Conservation (phyloP, 1,140 invertebrate genomes). For the Lasaia peninsularis region DNA sequence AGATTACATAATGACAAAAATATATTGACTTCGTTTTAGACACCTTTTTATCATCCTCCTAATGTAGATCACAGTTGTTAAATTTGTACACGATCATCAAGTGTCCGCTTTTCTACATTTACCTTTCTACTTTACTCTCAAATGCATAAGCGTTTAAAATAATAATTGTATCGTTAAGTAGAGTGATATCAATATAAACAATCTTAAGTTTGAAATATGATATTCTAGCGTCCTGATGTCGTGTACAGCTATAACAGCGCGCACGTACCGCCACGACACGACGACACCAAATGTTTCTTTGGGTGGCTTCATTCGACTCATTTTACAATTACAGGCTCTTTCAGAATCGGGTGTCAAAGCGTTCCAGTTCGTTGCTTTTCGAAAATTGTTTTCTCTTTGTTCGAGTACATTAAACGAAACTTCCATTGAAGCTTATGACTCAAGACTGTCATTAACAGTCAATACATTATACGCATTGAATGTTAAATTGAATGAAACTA, state of each 20-base stretch:
- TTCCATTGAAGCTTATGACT: background rate
- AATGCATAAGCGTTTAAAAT: no score
- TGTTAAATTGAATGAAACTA: constrained; percentile 1
- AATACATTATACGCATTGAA: constrained; percentile 14
- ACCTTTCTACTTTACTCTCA: no score
- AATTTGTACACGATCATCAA: no score
- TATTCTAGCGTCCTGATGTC: background rate
- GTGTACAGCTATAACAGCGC: background rate
- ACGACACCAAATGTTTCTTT: constrained; percentile 33
- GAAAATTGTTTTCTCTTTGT: background rate
- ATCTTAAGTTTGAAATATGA: no score
- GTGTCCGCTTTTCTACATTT: no score
- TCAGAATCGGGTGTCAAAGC: constrained; percentile 48
- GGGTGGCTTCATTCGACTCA: constrained; percentile 40
- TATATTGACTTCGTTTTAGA: no score
- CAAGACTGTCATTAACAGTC: background rate
- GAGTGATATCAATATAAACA: no score
- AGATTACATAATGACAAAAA: no score
- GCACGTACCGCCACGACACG: no score
- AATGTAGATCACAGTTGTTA: no score
- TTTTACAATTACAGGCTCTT: constrained; percentile 51
- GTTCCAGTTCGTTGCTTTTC: constrained; percentile 10
- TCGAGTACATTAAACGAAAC: background rate
- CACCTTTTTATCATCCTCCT: no score
- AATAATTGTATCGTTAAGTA: no score